Conservation (phyloP, 2,113 vertebrate genomes). For the Gorsachius goisagi region DNA sequence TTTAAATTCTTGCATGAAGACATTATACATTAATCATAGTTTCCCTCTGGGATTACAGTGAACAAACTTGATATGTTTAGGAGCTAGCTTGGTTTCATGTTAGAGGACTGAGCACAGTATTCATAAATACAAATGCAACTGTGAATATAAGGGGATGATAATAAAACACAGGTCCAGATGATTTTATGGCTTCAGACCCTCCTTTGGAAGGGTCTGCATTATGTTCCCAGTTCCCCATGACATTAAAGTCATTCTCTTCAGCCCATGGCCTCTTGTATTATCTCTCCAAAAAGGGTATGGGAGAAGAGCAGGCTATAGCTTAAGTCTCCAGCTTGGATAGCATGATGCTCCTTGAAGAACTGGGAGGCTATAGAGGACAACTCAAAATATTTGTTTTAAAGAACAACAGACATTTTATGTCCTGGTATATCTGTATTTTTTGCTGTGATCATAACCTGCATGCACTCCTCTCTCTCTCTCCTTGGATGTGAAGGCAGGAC, state of each 20-base stretch:
- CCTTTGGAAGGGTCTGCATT: not conserved
- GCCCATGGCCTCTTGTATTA: not conserved
- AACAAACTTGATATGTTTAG: not conserved
- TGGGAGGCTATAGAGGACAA: not conserved
- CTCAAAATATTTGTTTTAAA: not conserved
- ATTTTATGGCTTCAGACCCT: not conserved
- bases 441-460: not conserved
- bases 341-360: not conserved
- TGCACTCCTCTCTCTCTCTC: not conserved
- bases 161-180: not conserved
- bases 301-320: not conserved
- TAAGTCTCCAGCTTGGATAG: not conserved
- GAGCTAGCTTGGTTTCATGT: not conserved
- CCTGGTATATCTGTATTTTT: not conserved
- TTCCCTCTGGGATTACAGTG: not conserved
- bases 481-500: not conserved
- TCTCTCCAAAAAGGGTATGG: not conserved
- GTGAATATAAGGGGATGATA: not conserved
- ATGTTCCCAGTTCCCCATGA: not conserved
- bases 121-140: not conserved
- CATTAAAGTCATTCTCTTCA: not conserved
- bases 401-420: not conserved
- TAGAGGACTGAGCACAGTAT: not conserved
- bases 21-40: not conserved
- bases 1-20: not conserved